A percentile compares a stretch with the other conserved stretches of the same genome.
These are phyloP conservation scores for Pipa parva DNA, from an alignment of 2,113 vertebrate species.

Conservation along the genomic window DNA sequence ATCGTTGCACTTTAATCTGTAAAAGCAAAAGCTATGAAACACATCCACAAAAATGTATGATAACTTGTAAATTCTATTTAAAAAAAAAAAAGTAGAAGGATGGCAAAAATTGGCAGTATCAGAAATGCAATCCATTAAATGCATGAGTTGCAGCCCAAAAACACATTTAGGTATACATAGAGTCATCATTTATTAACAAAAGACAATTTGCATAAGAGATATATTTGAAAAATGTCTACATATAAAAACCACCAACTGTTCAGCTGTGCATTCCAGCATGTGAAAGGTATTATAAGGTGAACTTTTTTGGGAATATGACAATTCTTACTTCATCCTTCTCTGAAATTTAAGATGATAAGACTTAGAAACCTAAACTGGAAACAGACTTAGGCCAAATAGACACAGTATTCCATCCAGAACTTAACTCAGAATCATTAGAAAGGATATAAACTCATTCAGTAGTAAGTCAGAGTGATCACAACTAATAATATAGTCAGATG, in stretches of 20 bases:
- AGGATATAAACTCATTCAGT: not conserved
- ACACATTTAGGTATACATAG: too few species aligned
- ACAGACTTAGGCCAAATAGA: not conserved
- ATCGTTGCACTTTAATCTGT: too few species aligned
- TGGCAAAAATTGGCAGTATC: too few species aligned
- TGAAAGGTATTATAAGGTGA: slow-evolving; percentile 12
- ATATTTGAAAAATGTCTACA: not conserved
- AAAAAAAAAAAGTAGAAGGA: too few species aligned
- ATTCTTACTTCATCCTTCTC: slow-evolving; percentile 8
- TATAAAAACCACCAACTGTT: not conserved
- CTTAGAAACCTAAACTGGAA: not conserved
- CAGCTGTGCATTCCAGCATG: slow-evolving; percentile 3
- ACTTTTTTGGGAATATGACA: slow-evolving; percentile 4
- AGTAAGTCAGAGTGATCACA: not conserved
- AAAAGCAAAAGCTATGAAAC: too few species aligned
- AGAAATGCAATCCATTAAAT: too few species aligned
- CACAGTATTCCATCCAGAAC: not conserved
- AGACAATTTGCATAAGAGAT: too few species aligned
- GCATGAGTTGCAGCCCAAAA: too few species aligned
- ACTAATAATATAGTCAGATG: too few species aligned
- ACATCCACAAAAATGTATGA: too few species aligned
- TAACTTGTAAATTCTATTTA: too few species aligned
- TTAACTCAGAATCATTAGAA: not conserved
- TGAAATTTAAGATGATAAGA: slow-evolving; percentile 9
- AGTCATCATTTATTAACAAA: too few species aligned